Conservation (phyloP, 1,140 invertebrate species). For the Cephus cinctus region DNA sequence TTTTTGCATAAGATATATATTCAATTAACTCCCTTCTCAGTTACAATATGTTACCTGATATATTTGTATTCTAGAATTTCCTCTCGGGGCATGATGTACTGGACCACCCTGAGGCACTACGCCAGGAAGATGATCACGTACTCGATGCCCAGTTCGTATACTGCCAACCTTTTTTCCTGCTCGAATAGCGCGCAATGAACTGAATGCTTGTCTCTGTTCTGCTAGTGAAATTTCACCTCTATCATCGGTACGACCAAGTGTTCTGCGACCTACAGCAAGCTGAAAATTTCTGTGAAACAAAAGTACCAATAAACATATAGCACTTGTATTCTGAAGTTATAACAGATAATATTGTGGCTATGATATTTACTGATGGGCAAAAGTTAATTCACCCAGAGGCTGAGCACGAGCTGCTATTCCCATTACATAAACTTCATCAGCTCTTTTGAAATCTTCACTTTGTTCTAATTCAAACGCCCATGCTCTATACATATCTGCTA, state of each 20-base stretch:
- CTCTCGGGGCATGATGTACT: slow-evolving; percentile 27
- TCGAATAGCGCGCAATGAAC: slow-evolving; percentile 66
- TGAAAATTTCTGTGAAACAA: slow-evolving; percentile 61
- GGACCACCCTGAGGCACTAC: slow-evolving; percentile 36
- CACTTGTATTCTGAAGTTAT: slow-evolving; percentile 2
- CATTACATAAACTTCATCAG: slow-evolving; percentile 71
- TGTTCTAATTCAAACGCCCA: slow-evolving; percentile 82
- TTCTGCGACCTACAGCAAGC: slow-evolving; percentile 62
- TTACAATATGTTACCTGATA: slow-evolving; percentile 37
- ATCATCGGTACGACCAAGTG: slow-evolving; percentile 61
- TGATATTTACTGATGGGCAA: slow-evolving; percentile 65
- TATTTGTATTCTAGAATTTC: slow-evolving; percentile 43
- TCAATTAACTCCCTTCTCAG: slow-evolving; percentile 7
- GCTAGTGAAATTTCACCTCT: slow-evolving; percentile 58
- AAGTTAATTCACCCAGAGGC: slow-evolving; percentile 70
- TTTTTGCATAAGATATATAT: not conserved
- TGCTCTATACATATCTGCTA: slow-evolving; percentile 74
- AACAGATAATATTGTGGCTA: slow-evolving; percentile 29
- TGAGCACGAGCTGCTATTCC: slow-evolving; percentile 70
- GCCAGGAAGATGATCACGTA: slow-evolving; percentile 46
- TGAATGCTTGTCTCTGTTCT: slow-evolving; percentile 71
- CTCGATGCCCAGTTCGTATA: slow-evolving; percentile 52
- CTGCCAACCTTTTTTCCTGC: slow-evolving; percentile 55
- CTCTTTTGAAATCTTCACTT: slow-evolving; percentile 70
- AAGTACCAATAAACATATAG: slow-evolving; percentile 4